These are phyloP conservation scores for Paralichthys olivaceus DNA, from an alignment of 2,113 vertebrate genomes.

Conservation along the genomic window DNA sequence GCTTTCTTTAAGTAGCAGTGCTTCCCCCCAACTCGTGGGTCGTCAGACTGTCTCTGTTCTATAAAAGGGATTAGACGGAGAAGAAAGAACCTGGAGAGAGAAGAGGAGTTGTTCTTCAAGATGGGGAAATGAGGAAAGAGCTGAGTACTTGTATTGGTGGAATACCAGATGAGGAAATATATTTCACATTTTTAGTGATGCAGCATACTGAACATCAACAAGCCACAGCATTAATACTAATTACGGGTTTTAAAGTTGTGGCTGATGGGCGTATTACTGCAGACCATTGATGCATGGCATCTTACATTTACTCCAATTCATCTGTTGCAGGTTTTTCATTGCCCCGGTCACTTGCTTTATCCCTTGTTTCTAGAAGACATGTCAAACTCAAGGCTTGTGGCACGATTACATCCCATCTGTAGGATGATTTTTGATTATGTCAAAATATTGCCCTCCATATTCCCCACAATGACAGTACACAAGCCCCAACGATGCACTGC, in stretches of 20 bases:
- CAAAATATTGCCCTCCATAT: neutral
- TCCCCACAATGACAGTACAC: neutral
- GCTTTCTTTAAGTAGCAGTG: slow-evolving; percentile 73
- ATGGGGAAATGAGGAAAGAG: slow-evolving; percentile 36
- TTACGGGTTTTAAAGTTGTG: neutral
- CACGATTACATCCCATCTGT: neutral
- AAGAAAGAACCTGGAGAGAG: slow-evolving; percentile 57
- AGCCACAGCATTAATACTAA: neutral
- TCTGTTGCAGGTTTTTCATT: neutral
- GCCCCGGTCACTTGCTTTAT: neutral
- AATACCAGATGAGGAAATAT: neutral
- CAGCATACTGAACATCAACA: neutral
- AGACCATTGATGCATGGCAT: neutral
- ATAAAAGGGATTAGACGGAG: slow-evolving; percentile 65
- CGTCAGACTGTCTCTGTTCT: slow-evolving; percentile 74
- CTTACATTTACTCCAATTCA: neutral
- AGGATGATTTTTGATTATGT: neutral
- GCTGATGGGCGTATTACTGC: slow-evolving; percentile 1
- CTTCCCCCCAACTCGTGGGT: slow-evolving; percentile 29
- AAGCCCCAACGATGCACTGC: neutral
- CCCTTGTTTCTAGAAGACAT: neutral
- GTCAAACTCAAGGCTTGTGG: neutral
- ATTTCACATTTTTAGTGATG: neutral
- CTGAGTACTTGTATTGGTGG: neutral
- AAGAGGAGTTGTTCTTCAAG: slow-evolving; percentile 33